Base-by-base conservation (phyloP, 2,888 invertebrate species). In the Adela reaumurella region DNA sequence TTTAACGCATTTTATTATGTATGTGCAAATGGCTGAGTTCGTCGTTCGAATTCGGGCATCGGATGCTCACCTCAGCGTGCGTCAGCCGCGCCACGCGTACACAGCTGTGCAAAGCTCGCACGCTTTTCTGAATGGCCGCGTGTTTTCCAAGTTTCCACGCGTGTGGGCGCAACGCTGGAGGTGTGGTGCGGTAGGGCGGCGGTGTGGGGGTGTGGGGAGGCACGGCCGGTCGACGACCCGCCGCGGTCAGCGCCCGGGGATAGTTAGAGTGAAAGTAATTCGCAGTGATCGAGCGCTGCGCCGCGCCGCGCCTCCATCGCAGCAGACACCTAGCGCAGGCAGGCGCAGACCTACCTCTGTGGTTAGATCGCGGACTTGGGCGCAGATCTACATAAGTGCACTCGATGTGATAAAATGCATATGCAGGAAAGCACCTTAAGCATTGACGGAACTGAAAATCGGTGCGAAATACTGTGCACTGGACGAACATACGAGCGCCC, bases 261-360 rank as follows among this genome's bases (percentile, higher is more conserved):
- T 74, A 70, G 74, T 68, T 65, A 65, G 67, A 78, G 78, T 77
- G 78, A 78, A 78, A 78, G 78, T 78, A 76, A 76, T 77, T 77
- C 74, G 76, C 76, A 70, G 35, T 14, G 35, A 35, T 8, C 35
- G 35, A 35, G 4, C n/a, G 35, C 35, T 14, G 8, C 35, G 35
- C 35, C n/a, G 35, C 35, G 35, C 35, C 35, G 35, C 35, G 35
- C n/a, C 35, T 4, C 11, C 11, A 14, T 14, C 35, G 3, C 35
- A 8, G 8, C n/a, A 24, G 24, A 24, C 24, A 24, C 24, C 24
- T 24, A 24, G 24, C 24, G 24, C 24, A 24, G 24, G 5, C 5
- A 24, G 24, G 24, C 24, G n/a, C n/a, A n/a, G n/a, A n/a, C n/a
- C n/a, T n/a, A n/a, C n/a, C n/a, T n/a, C n/a, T n/a, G n/a, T n/a